Evolutionary conservation across 2,797 vertebrate genomes (phyloP).

Genomic region (Perodicticus potto): DNA sequence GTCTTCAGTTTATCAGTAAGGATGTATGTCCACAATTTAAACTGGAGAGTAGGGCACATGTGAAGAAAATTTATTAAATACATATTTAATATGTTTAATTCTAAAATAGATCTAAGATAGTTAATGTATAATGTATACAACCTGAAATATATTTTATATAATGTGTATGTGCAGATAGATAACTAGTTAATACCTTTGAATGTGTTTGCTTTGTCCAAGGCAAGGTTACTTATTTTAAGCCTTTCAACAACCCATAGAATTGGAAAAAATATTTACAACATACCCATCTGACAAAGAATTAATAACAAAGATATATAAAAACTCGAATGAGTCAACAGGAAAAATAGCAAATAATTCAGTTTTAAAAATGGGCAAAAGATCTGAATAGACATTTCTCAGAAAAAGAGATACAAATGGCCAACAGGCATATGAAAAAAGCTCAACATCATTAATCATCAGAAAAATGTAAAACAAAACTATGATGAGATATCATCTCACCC

Average conservation of each 20-base stretch:
- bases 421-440: not conserved
- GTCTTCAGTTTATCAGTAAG: conserved; percentile 1
- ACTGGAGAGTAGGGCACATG: not conserved
- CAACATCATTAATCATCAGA: not conserved
- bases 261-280: not conserved
- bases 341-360: not conserved
- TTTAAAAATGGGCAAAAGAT: not conserved
- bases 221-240: not conserved
- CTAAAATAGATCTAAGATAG: conserved; percentile 24
- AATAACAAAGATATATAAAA: not conserved
- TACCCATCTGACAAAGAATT: not conserved
- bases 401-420: not conserved
- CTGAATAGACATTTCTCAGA: not conserved
- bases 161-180: not conserved
- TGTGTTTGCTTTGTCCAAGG: conserved; percentile 22
- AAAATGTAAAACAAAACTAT: not conserved
- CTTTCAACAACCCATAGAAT: not conserved
- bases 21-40: conserved; percentile 20
- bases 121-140: not conserved
- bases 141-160: conserved; percentile 43
- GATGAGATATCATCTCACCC: not conserved
- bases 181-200: not conserved
- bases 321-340: not conserved
- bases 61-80: not conserved
- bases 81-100: conserved; percentile 58